phyloP scores from a whole-genome alignment of 2,888 invertebrate species.

The Habrosyne pyritoides region DNA sequence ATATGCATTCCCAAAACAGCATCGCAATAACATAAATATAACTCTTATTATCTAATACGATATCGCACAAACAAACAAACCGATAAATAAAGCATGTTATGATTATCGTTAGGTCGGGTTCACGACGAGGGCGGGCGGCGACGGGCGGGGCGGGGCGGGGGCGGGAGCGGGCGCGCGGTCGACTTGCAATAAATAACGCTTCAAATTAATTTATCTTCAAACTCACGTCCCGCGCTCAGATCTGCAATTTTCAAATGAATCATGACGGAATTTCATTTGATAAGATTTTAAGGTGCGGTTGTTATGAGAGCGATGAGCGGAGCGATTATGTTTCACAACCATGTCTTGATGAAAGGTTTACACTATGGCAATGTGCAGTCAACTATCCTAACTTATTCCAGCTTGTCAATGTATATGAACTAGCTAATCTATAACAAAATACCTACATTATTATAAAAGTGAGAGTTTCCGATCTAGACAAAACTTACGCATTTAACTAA shows the following conservation, averaged over 20 bases:
- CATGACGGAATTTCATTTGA: conserved; percentile 2
- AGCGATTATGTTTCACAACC: too few relatives aligned
- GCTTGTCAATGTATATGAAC: too few relatives aligned
- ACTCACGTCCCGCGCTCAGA: background rate
- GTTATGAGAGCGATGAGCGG: too few relatives aligned
- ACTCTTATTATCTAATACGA: background rate
- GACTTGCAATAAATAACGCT: conserved; percentile 17
- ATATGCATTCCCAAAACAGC: background rate
- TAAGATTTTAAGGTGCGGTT: too few relatives aligned
- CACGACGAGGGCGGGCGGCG: background rate
- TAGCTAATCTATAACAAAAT: too few relatives aligned
- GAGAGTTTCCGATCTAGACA: too few relatives aligned
- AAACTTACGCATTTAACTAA: too few relatives aligned
- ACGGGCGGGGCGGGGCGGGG: background rate
- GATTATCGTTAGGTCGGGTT: background rate
- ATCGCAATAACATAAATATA: background rate
- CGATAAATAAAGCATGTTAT: background rate
- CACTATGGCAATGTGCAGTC: too few relatives aligned
- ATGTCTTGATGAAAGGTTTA: too few relatives aligned
- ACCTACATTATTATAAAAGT: too few relatives aligned
- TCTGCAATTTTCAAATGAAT: conserved; percentile 3
- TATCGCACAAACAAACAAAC: background rate
- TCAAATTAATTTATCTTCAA: conserved; percentile 21
- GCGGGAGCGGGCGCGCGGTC: background rate
- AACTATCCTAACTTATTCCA: too few relatives aligned